Evolutionary conservation across 2,113 vertebrate genomes (phyloP), one percentile per base, ranked within the genome.

Genomic region (Opisthocomus hoazin): DNA sequence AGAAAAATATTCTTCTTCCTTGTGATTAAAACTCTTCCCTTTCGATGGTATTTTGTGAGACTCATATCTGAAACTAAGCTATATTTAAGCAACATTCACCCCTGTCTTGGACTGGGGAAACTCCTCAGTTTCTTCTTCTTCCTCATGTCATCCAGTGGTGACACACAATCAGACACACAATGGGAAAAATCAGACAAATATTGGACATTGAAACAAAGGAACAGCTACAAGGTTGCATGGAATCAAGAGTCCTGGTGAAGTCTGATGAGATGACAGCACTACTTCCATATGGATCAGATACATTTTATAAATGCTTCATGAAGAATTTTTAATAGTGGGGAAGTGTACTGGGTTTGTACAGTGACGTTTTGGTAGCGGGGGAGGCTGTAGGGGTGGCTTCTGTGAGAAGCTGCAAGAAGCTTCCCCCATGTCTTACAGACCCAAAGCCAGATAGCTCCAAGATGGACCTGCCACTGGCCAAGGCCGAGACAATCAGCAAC

Each of bases 101-200:
- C n/a, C 15, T 48, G 73, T 50, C 29, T 2, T 1, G 1, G 11
- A 3, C 12, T 19, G 6, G 12, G 10, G 1, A 1, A 50, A 15
- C 82, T 84, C 10, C 43, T 71, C 43, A 68, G 5, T 84, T 91
- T 61, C 5, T 11, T 54, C 21, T 29, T 91, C 11, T 71, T 80
- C n/a, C 6, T 66, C 2, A n/a, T n/a, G n/a, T 85, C 3, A 65
- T 84, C 9, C 15, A 57, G 21, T 50, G 50, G 12, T 39, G 29
- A 70, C 15, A 48, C 10, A 4, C 5, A 43, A 8, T 60, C 14
- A 69, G 19, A 37, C 32, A 87, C 11, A 89, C 80, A 87, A 74
- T 37, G 17, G 36, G 5, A 16, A 43, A 15, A 71, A 91, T n/a
- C n/a, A n/a, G n/a, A n/a, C n/a, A n/a, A n/a, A n/a, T n/a, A 61